Evolutionary conservation across 2,113 vertebrate species (phyloP), one percentile per base, ranked within the genome.

Genomic region (Balaenoptera acutorostrata): DNA sequence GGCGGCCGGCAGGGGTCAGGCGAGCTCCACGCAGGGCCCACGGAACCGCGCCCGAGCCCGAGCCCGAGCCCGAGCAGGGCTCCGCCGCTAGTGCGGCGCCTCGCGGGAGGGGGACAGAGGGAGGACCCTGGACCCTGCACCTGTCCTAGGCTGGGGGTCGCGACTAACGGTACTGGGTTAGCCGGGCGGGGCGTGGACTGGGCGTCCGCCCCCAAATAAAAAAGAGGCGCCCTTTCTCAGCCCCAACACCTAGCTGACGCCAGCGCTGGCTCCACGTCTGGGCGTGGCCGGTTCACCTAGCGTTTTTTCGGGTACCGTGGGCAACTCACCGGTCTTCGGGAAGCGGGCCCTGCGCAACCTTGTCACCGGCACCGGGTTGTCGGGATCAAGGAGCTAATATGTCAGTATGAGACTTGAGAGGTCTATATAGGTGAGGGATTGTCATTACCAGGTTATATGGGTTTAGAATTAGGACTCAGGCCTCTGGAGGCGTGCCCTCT

Each of bases 1-100:
- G 2, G 2, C 23, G 1, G 69, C 97, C 98, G 15, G 92, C 92
- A 97, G 98, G 80, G 95, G 98, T 74, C 97, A 98, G 96, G 89
- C 95, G 89, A 98, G 59, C 96, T 97, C 97, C 87, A 98, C n/a
- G n/a, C 29, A 88, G 39, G 31, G 49, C 84, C 49, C 18, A n/a
- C 27, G 6, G 68, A 36, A n/a, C 82, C 49, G 63, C 41, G 3
- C 66, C 49, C 13, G 11, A 29, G 23, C 7, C 39, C 0, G 6
- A 3, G 25, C n/a, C n/a, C n/a, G 31, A 39, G 27, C 21, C 20
- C 2, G 41, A 0, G 14, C 36, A 2, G 69, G 18, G 33, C 17
- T 59, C 15, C 0, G 39, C 15, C 0, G 39, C 8, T 10, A 4
- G 3, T 8, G 25, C 18, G 49, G 55, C n/a, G 77, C 33, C 52